phyloP scores from a whole-genome alignment of 2,113 vertebrate species.

The Leptobrachium leishanense region DNA sequence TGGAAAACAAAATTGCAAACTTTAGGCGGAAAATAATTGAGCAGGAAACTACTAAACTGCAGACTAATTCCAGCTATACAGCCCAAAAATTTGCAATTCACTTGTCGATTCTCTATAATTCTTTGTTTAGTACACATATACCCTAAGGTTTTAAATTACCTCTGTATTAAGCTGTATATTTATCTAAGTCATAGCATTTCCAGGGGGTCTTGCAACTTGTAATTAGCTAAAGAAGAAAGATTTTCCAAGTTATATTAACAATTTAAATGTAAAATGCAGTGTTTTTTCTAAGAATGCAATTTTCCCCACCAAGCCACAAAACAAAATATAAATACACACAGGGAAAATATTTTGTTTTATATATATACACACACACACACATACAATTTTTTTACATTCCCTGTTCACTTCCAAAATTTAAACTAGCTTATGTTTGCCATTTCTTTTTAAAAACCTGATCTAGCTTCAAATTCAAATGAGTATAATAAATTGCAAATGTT shows the following conservation, averaged over 20 bases:
- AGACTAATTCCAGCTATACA: too few species aligned
- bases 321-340: too few species aligned
- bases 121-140: slow-evolving; percentile 26
- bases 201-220: slow-evolving; percentile 12
- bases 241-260: slow-evolving; percentile 15
- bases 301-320: too few species aligned
- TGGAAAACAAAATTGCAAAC: too few species aligned
- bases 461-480: slow-evolving; percentile 19
- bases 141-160: slow-evolving; percentile 28
- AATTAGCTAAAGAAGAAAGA: slow-evolving; percentile 21
- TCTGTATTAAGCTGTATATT: slow-evolving; percentile 32
- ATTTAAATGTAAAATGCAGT: not conserved
- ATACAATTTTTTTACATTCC: not conserved
- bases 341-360: too few species aligned
- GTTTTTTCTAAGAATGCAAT: too few species aligned
- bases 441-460: slow-evolving; percentile 21
- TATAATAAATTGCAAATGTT: slow-evolving; percentile 39
- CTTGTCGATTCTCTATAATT: too few species aligned
- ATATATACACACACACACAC: too few species aligned
- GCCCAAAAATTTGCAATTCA: too few species aligned
- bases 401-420: slow-evolving; percentile 8
- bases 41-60: too few species aligned
- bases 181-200: slow-evolving; percentile 37
- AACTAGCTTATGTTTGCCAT: not conserved
- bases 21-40: too few species aligned